These are phyloP conservation scores for Erannis defoliaria DNA, from an alignment of 2,888 invertebrate species.

Conservation along the genomic window DNA sequence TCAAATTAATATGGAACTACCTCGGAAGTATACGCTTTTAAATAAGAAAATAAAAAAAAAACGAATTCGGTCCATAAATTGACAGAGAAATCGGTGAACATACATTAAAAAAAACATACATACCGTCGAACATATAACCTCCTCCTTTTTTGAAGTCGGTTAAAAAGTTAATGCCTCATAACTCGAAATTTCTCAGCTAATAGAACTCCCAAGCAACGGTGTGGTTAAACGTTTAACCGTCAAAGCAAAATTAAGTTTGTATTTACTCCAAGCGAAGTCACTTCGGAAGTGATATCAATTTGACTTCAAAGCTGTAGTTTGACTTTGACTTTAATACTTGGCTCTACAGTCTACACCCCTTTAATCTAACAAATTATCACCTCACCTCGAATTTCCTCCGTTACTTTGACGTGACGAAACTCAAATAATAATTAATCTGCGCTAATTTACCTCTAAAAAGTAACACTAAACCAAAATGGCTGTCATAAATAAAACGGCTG, in stretches of 20 bases:
- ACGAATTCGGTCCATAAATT: too few species aligned
- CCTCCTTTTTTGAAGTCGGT: too few species aligned
- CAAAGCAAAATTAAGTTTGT: constrained; percentile 1
- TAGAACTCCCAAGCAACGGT: background rate
- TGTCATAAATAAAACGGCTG: constrained; percentile 44
- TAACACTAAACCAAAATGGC: constrained; percentile 51
- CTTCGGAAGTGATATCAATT: constrained; percentile 12
- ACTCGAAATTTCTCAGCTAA: background rate
- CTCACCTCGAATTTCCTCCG: constrained; percentile 19
- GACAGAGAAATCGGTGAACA: too few species aligned
- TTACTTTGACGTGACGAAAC: constrained; percentile 22
- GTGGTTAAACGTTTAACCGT: background rate
- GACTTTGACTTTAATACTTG: constrained; percentile 7
- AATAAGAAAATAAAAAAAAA: too few species aligned
- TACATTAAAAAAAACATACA: too few species aligned
- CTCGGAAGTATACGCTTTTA: too few species aligned
- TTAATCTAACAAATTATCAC: constrained; percentile 25
- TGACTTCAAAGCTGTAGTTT: constrained; percentile 14
- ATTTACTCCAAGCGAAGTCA: background rate
- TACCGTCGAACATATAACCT: too few species aligned
- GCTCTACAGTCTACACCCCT: constrained; percentile 8
- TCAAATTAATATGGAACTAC: too few species aligned
- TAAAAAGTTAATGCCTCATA: too few species aligned
- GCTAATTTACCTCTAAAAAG: constrained; percentile 45
- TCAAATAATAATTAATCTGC: constrained; percentile 37